Conservation (phyloP, 2,888 invertebrate genomes). For the Tipula confusa region DNA sequence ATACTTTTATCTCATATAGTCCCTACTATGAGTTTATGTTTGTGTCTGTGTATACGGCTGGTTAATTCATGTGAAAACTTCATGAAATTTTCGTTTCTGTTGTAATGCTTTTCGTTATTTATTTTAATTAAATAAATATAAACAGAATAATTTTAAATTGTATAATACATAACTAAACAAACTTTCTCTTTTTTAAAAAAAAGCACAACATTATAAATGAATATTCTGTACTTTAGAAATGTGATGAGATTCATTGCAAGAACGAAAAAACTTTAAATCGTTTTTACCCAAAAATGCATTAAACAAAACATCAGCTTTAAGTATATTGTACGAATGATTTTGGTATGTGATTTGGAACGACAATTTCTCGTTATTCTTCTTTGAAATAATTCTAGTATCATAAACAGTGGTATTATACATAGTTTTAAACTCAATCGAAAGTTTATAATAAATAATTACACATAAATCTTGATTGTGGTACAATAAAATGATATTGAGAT, state of each 20-base stretch:
- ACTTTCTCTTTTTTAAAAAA: not conserved
- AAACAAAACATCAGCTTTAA: not conserved
- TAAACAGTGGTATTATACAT: not conserved
- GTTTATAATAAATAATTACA: not conserved
- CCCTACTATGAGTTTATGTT: not conserved
- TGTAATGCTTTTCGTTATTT: not conserved
- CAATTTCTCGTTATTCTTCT: not conserved
- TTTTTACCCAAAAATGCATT: not conserved
- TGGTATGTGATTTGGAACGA: not conserved
- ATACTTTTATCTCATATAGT: not conserved
- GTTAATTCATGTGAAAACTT: not conserved
- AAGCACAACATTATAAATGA: not conserved
- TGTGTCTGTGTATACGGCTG: too few relatives aligned
- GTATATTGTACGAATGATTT: not conserved
- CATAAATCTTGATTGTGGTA: not conserved
- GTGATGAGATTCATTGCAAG: not conserved
- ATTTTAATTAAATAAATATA: not conserved
- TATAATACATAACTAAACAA: not conserved
- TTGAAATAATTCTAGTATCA: not conserved
- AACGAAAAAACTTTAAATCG: not conserved
- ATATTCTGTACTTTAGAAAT: not conserved
- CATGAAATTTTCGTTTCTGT: not conserved
- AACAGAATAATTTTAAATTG: not conserved
- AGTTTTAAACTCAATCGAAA: not conserved
- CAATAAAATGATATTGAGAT: not conserved